Conservation (phyloP, 2,113 vertebrate species). For the Oreochromis tanganicae region DNA sequence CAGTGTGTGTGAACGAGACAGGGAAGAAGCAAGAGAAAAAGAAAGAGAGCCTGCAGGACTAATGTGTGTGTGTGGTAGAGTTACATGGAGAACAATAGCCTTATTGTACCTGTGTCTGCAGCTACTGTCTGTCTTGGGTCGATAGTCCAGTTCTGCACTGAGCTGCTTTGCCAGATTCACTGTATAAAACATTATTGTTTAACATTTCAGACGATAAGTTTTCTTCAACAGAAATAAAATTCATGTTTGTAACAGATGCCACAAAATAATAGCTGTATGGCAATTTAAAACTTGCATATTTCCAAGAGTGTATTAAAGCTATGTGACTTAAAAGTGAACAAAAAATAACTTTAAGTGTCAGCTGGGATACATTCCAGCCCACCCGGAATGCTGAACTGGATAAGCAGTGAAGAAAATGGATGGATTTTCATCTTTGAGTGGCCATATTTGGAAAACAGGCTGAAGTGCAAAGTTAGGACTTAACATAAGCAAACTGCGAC, state of each 20-base stretch:
- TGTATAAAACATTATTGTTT: neutral
- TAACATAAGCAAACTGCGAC: neutral
- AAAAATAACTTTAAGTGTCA: neutral
- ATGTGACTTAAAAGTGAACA: neutral
- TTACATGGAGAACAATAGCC: conserved; percentile 58
- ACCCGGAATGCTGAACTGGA: neutral
- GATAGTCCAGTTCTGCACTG: neutral
- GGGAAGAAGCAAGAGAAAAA: neutral
- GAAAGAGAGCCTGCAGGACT: neutral
- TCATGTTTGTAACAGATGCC: neutral
- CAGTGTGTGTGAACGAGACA: neutral
- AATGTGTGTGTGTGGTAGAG: conserved; percentile 3
- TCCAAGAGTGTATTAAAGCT: neutral
- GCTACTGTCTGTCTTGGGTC: conserved; percentile 1
- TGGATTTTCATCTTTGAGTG: neutral
- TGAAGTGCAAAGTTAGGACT: neutral
- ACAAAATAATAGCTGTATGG: neutral
- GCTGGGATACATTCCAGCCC: neutral
- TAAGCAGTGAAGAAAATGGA: neutral
- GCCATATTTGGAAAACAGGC: neutral
- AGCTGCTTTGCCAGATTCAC: neutral
- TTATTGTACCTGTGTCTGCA: conserved; percentile 53
- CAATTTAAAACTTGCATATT: neutral
- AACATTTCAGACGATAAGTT: neutral
- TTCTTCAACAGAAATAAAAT: neutral